Evolutionary conservation across 1,140 invertebrate species (phyloP).

Genomic region (Leptinotarsa undecemlineata): DNA sequence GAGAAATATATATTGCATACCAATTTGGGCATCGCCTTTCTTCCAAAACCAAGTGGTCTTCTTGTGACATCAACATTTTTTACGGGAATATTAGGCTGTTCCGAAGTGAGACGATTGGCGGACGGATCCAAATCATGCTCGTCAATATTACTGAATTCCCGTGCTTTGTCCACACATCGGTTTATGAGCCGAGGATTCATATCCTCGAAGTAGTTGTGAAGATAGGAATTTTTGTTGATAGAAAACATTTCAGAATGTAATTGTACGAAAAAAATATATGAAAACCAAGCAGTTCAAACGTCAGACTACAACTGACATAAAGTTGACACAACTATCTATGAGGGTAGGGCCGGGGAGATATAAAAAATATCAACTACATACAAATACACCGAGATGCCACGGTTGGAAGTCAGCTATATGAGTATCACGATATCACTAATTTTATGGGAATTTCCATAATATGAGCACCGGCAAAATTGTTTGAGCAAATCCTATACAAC

Average conservation of each 20-base stretch:
- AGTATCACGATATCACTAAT: too few relatives aligned
- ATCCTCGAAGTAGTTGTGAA: slow-evolving; percentile 38
- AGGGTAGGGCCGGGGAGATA: too few relatives aligned
- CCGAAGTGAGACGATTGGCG: slow-evolving; percentile 45
- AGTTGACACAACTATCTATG: too few relatives aligned
- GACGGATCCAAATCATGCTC: slow-evolving; percentile 42
- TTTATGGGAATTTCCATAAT: too few relatives aligned
- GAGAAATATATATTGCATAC: slow-evolving; percentile 33
- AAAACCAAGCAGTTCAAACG: background rate
- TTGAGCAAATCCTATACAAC: too few relatives aligned
- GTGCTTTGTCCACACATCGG: slow-evolving; percentile 44
- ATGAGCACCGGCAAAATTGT: too few relatives aligned
- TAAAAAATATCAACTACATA: too few relatives aligned
- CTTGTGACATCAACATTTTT: slow-evolving; percentile 46
- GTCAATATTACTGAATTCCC: slow-evolving; percentile 38
- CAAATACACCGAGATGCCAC: too few relatives aligned
- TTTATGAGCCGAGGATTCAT: slow-evolving; percentile 46
- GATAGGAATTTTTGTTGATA: slow-evolving; percentile 47
- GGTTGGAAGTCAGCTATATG: too few relatives aligned
- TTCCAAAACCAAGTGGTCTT: slow-evolving; percentile 47
- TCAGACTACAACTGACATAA: background rate
- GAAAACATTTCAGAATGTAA: slow-evolving; percentile 37
- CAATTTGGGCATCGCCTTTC: slow-evolving; percentile 49
- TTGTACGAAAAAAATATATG: background rate
- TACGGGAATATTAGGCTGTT: slow-evolving; percentile 47